These are phyloP conservation scores for Acanthiza pusilla DNA, from an alignment of 2,797 vertebrate species.

Conservation along the genomic window DNA sequence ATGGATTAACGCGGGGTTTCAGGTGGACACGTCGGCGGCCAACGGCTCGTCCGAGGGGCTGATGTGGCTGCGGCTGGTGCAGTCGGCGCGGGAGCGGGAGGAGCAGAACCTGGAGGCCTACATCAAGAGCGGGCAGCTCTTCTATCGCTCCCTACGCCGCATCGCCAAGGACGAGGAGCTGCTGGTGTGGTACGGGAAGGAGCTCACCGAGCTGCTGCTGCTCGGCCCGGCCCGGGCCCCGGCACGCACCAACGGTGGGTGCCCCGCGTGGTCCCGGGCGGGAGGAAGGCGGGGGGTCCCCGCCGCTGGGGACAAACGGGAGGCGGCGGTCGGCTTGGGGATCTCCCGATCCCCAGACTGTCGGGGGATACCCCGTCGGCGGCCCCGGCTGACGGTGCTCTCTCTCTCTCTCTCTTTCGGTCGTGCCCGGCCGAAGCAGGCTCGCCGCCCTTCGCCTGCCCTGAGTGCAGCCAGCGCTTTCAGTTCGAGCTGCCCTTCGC, in stretches of 20 bases:
- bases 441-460: conserved; percentile 82
- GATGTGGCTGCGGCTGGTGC: conserved; percentile 95
- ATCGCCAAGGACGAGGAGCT: conserved; percentile 97
- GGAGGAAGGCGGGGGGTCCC: neutral
- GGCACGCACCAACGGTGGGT: conserved; percentile 83
- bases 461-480: conserved; percentile 93
- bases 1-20: neutral
- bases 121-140: conserved; percentile 94
- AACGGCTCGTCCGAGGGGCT: conserved; percentile 91
- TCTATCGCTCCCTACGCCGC: conserved; percentile 91
- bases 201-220: conserved; percentile 89
- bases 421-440: conserved; percentile 64
- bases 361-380: too few species aligned
- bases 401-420: too few species aligned
- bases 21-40: conserved; percentile 96
- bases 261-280: neutral
- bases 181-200: conserved; percentile 96
- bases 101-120: conserved; percentile 98
- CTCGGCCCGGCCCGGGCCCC: conserved; percentile 77
- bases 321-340: neutral
- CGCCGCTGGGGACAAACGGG: neutral
- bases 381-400: neutral
- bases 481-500: conserved; percentile 93
- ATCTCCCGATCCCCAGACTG: neutral
- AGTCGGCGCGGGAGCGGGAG: conserved; percentile 91